Conservation (phyloP, 2,797 vertebrate genomes). For the Antrozous pallidus region DNA sequence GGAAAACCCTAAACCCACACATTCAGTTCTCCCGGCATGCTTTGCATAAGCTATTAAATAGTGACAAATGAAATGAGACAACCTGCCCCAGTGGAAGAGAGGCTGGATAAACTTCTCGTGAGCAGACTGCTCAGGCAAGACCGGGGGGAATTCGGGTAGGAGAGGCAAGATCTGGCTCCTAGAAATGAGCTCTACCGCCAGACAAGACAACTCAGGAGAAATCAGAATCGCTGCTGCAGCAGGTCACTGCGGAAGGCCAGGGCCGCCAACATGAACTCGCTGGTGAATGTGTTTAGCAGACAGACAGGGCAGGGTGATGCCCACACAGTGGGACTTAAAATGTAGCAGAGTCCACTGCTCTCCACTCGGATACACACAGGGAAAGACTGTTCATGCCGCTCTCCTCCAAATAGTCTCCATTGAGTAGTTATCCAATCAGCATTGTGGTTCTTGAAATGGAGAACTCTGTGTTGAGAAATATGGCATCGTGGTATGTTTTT, state of each 20-base stretch:
- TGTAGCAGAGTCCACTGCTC: not conserved
- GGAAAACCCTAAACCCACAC: not conserved
- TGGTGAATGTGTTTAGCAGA: not conserved
- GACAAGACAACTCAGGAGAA: not conserved
- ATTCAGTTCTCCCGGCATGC: not conserved
- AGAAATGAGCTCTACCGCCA: not conserved
- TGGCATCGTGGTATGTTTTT: not conserved
- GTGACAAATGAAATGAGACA: slow-evolving; percentile 55
- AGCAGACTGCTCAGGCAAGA: not conserved
- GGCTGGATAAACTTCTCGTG: slow-evolving; percentile 27
- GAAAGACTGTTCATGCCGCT: not conserved
- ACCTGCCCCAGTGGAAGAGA: not conserved
- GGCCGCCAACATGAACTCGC: not conserved
- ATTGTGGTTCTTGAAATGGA: not conserved
- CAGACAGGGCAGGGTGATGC: not conserved
- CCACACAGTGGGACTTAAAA: not conserved
- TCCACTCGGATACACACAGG: not conserved
- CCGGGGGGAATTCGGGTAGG: not conserved
- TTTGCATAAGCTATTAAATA: not conserved
- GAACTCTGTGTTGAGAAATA: not conserved
- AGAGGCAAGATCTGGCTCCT: not conserved
- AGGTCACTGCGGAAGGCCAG: not conserved
- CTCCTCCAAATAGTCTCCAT: not conserved
- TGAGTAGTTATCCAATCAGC: not conserved
- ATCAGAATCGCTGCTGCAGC: not conserved